These are phyloP conservation scores for Polietes domitor DNA, from an alignment of 2,888 invertebrate genomes.

Conservation along the genomic window DNA sequence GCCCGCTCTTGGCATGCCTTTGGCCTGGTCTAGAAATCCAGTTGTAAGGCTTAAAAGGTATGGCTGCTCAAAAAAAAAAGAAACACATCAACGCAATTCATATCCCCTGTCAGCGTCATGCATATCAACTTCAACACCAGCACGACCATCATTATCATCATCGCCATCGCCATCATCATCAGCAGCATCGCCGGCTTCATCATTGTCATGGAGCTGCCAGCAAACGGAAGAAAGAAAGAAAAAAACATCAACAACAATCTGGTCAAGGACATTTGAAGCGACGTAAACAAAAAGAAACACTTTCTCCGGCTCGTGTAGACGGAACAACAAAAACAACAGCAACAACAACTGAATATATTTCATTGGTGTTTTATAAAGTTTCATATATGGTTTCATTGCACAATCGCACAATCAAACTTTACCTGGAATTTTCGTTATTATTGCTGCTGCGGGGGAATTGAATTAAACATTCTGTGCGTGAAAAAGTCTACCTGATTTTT, in stretches of 20 bases:
- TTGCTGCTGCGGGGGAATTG: background rate
- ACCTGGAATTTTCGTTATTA: background rate
- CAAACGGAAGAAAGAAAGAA: background rate
- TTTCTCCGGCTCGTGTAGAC: background rate
- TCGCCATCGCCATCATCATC: background rate
- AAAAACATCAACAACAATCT: background rate
- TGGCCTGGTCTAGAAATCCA: background rate
- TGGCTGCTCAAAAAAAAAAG: background rate
- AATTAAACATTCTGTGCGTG: background rate
- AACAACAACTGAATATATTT: background rate
- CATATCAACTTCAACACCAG: background rate
- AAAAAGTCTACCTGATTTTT: too few species aligned
- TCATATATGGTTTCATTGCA: background rate
- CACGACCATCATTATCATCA: background rate
- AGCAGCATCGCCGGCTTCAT: background rate
- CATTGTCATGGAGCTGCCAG: background rate
- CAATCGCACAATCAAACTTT: background rate
- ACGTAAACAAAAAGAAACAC: background rate
- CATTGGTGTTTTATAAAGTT: background rate
- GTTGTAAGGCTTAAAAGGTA: background rate
- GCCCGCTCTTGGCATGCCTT: background rate
- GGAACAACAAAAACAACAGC: background rate
- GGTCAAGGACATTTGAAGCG: slow-evolving; percentile 34
- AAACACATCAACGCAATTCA: background rate
- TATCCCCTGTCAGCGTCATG: background rate